A percentile compares a stretch with the other conserved stretches of the same genome.
phyloP scores from a whole-genome alignment of 2,888 invertebrate genomes.

The Aspidiotus rigidus region DNA sequence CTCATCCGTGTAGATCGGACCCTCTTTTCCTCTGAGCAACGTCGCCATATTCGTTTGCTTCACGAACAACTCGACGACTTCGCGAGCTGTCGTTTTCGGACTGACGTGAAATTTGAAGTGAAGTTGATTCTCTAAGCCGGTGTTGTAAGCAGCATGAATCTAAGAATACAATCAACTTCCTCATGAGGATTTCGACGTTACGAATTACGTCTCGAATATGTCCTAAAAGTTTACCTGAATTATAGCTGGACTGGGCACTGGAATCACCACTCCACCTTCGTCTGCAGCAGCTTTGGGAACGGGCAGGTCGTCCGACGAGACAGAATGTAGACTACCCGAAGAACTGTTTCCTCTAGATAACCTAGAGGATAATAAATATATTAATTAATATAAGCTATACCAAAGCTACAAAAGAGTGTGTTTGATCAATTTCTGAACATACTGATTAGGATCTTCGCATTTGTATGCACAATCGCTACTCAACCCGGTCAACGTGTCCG shows the following conservation, averaged over 20 bases:
- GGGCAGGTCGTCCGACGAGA: constrained; percentile 39
- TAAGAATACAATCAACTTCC: background rate
- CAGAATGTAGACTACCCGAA: constrained; percentile 38
- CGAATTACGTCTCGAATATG: background rate
- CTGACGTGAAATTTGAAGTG: constrained; percentile 90
- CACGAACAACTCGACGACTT: constrained; percentile 90
- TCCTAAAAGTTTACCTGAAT: constrained; percentile 50
- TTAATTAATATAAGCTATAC: too few relatives aligned
- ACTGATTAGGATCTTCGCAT: too few relatives aligned
- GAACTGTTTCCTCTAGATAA: constrained; percentile 12
- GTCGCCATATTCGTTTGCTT: constrained; percentile 92
- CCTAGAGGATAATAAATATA: background rate
- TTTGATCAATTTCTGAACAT: too few relatives aligned
- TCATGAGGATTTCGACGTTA: background rate
- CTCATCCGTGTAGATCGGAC: constrained; percentile 75
- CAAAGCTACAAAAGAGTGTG: too few relatives aligned
- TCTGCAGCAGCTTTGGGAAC: constrained; percentile 36
- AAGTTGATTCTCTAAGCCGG: constrained; percentile 84
- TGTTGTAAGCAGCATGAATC: constrained; percentile 92
- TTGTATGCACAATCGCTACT: background rate
- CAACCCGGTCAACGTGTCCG: constrained; percentile 3
- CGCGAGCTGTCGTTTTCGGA: constrained; percentile 81
- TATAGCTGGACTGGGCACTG: constrained; percentile 48
- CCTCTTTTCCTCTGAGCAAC: constrained; percentile 71
- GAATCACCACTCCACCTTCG: constrained; percentile 40